Base-by-base conservation (phyloP, 2,113 vertebrate genomes). In the Egretta garzetta region DNA sequence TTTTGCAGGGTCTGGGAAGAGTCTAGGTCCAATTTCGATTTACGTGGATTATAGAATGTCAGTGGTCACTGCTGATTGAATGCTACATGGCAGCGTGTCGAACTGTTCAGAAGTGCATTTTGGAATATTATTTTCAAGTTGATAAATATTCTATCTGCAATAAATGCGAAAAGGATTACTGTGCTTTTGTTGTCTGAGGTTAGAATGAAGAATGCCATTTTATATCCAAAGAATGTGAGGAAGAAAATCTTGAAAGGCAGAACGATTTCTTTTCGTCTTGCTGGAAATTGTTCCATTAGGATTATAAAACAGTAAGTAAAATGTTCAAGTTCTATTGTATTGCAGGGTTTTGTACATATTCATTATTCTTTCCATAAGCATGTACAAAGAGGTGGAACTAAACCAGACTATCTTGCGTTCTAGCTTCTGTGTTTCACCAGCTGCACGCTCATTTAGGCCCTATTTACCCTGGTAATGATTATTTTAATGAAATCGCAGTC, bases 401-500 rank as follows among this genome's bases (percentile, higher is more conserved):
- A 92, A 96, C 58, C 50, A 64, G 71, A 45, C 45, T 53, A 59
- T 73, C 58, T 80, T 72, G 82, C 39, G 35, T 88, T 95, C 39
- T 70, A 49, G 58, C 49, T 88, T 58, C 75, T 73, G 53, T 86
- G 45, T 91, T 90, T 86, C 83, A 88, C 39, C 75, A 92, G 93
- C 93, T 92, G 72, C 82, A 77, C 14, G 3, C 45, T 86, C 67
- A 60, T 94, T 94, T 86, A 56, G 45, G 33, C 6, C 1, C 33
- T 62, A 70, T 90, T 93, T 92, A 80, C 72, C 63, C 67, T 86
- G 53, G 33, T 94, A 92, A 88, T 96, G 33, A 86, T 83, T 80
- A 80, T 88, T 96, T 95, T 94, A 80, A 90, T 95, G 86, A 92
- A 96, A 88, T 93, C 79, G 58, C 59, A 70, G 50, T 41, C 68